These are phyloP conservation scores for Vidua chalybeata DNA, from an alignment of 2,113 vertebrate species.

Conservation along the genomic window DNA sequence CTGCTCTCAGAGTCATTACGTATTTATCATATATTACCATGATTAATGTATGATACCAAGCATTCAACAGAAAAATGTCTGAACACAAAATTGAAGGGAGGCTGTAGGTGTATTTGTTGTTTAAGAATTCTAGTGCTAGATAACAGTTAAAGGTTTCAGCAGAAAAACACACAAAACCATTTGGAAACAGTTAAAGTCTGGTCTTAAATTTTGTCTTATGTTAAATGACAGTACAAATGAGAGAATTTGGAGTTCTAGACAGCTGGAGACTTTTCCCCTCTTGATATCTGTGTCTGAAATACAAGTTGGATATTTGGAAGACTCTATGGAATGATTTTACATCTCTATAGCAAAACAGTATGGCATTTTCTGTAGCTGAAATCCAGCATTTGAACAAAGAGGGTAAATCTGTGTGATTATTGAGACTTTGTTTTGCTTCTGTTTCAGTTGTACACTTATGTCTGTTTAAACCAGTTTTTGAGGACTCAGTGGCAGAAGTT, in stretches of 20 bases:
- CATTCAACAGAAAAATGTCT: background rate
- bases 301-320: constrained; percentile 49
- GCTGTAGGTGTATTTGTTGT: background rate
- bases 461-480: background rate
- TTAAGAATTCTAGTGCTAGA: background rate
- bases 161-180: constrained; percentile 36
- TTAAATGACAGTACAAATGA: constrained; percentile 52
- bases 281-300: constrained; percentile 52
- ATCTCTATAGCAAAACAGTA: constrained; percentile 32
- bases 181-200: constrained; percentile 52
- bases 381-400: constrained; percentile 12
- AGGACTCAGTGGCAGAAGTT: background rate
- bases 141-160: constrained; percentile 34
- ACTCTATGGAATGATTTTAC: constrained; percentile 44
- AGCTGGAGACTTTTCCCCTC: constrained; percentile 33
- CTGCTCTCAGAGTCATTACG: background rate
- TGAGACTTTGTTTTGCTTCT: background rate
- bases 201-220: constrained; percentile 48
- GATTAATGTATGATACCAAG: background rate
- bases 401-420: background rate
- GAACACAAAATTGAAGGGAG: background rate
- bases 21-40: constrained; percentile 6
- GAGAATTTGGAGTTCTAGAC: constrained; percentile 30
- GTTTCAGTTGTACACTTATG: background rate
- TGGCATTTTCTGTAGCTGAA: background rate